These are phyloP conservation scores for fruit fly (Drosophila melanogaster) DNA, from an alignment of 1,140 invertebrate genomes.

Conservation along the genomic window DNA sequence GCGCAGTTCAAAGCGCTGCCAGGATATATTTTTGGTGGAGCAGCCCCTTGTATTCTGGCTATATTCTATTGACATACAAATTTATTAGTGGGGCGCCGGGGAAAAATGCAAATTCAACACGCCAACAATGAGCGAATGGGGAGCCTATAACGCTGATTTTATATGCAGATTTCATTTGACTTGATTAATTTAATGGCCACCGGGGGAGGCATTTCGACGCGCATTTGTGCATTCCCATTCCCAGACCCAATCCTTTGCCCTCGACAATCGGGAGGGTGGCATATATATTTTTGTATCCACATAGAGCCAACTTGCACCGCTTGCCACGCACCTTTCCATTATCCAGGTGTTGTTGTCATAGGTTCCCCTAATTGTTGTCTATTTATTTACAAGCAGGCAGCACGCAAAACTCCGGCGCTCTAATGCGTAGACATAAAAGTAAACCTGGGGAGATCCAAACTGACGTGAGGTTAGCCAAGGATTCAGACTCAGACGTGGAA, in stretches of 20 bases:
- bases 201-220: constrained; percentile 45
- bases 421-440: constrained; percentile 66
- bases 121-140: constrained; percentile 49
- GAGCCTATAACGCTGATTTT: constrained; percentile 41
- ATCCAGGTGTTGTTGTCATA: constrained; percentile 78
- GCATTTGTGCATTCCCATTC: constrained; percentile 59
- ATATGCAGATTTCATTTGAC: constrained; percentile 76
- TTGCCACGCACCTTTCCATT: constrained; percentile 63
- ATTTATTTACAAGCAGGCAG: constrained; percentile 71
- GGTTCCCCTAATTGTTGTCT: constrained; percentile 79
- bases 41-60: constrained; percentile 10
- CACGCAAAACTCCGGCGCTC: constrained; percentile 56
- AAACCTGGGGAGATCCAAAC: constrained; percentile 45
- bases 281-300: constrained; percentile 1
- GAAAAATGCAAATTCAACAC: constrained; percentile 80
- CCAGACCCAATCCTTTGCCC: constrained; percentile 26
- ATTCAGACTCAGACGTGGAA: constrained; percentile 14
- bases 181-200: constrained; percentile 77
- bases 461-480: constrained; percentile 12
- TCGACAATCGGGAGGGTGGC: constrained; percentile 17
- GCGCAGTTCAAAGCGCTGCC: constrained; percentile 70
- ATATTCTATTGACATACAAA: constrained; percentile 78
- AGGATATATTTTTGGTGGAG: constrained; percentile 25
- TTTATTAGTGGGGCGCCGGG: constrained; percentile 78
- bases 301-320: constrained; percentile 51